Evolutionary conservation across 2,888 invertebrate genomes (phyloP).

Genomic region (Tiphia femorata): DNA sequence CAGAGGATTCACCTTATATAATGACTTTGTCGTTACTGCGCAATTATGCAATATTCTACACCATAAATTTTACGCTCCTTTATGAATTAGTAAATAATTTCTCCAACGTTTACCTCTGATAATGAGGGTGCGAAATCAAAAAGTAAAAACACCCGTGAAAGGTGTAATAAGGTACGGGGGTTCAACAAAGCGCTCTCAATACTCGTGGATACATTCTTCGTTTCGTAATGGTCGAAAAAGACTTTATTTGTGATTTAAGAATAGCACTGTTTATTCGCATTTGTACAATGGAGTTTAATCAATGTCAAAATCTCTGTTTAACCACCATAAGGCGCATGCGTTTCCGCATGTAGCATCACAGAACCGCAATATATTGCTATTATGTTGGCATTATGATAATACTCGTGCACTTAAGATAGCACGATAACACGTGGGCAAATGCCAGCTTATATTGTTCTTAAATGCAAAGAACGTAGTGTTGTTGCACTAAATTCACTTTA

Average conservation of each 20-base stretch:
- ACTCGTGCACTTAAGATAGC: not conserved
- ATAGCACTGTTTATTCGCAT: constrained; percentile 32
- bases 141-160: too few species aligned
- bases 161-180: too few species aligned
- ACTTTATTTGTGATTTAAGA: constrained; percentile 12
- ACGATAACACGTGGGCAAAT: not conserved
- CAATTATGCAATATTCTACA: too few species aligned
- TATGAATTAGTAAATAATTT: too few species aligned
- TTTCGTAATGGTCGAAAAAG: too few species aligned
- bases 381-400: not conserved
- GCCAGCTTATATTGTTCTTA: not conserved
- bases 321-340: constrained; percentile 1
- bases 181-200: too few species aligned
- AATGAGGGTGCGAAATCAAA: too few species aligned
- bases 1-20: too few species aligned
- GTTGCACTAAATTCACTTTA: constrained; percentile 1
- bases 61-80: too few species aligned
- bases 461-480: not conserved
- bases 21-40: too few species aligned
- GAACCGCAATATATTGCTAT: not conserved
- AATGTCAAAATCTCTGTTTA: constrained; percentile 8
- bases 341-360: not conserved
- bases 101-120: too few species aligned
- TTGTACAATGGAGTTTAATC: constrained; percentile 19
- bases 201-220: too few species aligned